phyloP scores from a whole-genome alignment of 2,888 invertebrate genomes.

The Drosophila infuscata region DNA sequence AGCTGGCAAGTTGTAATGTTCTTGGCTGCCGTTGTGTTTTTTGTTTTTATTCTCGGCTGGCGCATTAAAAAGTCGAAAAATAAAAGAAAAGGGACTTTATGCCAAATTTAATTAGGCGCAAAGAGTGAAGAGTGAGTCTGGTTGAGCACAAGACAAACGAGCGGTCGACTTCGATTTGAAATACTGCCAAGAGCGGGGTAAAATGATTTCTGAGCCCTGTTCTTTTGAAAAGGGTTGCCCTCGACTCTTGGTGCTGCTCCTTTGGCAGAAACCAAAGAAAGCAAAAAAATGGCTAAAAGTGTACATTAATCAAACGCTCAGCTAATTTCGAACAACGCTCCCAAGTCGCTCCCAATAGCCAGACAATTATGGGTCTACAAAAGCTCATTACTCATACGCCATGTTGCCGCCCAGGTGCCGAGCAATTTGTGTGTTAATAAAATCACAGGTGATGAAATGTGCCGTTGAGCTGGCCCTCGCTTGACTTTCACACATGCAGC shows the following conservation, averaged over 20 bases:
- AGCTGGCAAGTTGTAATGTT: constrained; percentile 66
- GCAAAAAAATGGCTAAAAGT: constrained; percentile 51
- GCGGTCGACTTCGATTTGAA: constrained; percentile 80
- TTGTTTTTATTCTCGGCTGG: constrained; percentile 27
- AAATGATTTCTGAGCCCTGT: constrained; percentile 60
- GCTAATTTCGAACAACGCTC: constrained; percentile 65
- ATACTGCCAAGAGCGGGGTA: constrained; percentile 66
- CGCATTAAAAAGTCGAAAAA: constrained; percentile 18
- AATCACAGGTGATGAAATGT: constrained; percentile 47
- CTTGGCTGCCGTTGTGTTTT: constrained; percentile 24
- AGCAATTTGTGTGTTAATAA: constrained; percentile 44
- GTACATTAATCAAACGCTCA: constrained; percentile 70
- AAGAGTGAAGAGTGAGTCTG: constrained; percentile 62
- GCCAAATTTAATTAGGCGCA: constrained; percentile 83
- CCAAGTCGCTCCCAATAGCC: constrained; percentile 27
- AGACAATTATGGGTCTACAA: constrained; percentile 36
- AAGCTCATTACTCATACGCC: constrained; percentile 69
- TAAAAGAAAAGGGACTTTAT: constrained; percentile 69
- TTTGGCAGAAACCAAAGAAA: constrained; percentile 17
- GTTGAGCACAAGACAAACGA: constrained; percentile 71
- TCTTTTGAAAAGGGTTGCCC: constrained; percentile 71
- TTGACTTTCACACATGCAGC: not conserved
- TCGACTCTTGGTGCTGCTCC: constrained; percentile 51
- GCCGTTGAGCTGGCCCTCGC: not conserved
- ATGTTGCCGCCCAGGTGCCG: constrained; percentile 34